Percentiles rank a stretch among this genome's conserved stretches.
These are phyloP conservation scores for Carterocephalus palaemon DNA, from an alignment of 2,888 invertebrate species.

Conservation along the genomic window DNA sequence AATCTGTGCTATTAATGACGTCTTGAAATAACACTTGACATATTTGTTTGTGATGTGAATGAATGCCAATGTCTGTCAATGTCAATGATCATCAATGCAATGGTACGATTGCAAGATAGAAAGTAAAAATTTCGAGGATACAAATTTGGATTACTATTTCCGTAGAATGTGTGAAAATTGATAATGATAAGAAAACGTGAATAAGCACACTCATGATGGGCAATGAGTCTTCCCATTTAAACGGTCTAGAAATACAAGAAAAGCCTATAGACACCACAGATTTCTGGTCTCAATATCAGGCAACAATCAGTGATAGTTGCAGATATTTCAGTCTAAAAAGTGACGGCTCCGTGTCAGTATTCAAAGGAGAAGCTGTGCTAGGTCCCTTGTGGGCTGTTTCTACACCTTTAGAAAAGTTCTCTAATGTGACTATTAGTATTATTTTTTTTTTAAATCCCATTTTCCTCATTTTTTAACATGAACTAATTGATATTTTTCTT, in stretches of 20 bases:
- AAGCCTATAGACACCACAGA: conserved; percentile 87
- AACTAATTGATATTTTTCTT: conserved; percentile 46
- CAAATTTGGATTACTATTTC: no score
- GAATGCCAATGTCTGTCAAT: no score
- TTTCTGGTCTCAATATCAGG: conserved; percentile 86
- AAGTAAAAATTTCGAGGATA: no score
- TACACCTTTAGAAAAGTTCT: conserved; percentile 86
- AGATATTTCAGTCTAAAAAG: conserved; percentile 73
- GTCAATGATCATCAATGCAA: no score
- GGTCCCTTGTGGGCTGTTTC: conserved; percentile 82
- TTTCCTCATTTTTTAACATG: not conserved
- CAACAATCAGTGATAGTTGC: conserved; percentile 79
- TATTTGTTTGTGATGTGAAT: no score
- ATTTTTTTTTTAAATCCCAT: not conserved
- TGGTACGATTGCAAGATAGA: no score
- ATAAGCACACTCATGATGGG: conserved; percentile 78
- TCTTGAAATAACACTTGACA: no score
- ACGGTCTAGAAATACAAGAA: conserved; percentile 86
- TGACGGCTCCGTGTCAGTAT: conserved; percentile 83
- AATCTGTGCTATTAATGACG: no score
- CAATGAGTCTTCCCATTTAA: conserved; percentile 85
- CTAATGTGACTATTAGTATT: conserved; percentile 80
- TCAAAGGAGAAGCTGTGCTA: conserved; percentile 84
- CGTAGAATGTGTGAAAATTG: no score
- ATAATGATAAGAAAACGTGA: not conserved